Base-by-base conservation (phyloP, 92 coral and sea anemone species). In the Epizoanthus ramosus region DNA sequence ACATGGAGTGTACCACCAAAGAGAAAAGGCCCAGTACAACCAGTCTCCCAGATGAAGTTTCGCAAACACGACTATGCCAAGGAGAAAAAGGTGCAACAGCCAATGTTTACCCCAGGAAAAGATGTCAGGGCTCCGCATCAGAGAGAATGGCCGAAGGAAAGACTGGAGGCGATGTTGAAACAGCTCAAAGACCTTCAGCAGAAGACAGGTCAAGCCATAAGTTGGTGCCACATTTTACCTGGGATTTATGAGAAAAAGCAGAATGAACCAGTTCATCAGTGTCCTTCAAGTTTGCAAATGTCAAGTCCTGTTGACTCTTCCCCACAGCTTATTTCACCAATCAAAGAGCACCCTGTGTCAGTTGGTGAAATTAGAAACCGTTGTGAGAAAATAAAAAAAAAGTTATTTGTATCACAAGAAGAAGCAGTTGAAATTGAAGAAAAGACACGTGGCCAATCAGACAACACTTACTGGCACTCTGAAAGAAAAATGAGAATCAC, bases 1-100 rank as follows among this genome's bases (percentile, higher is more conserved):
- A 81, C 68, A 8, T 81, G 85, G 80, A 81, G 39, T 69, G 77
- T 81, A n/a, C 85, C 85, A 47, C 77, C 65, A 66, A 81, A 54
- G 75, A 67, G 79, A 81, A 81, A 67, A 21, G 67, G 73, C 39
- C 50, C 74, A 58, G 79, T 81, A 3, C 28, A 67, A 57, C 85
- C 79, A 63, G 47, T 80, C 60, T 68, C 63, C 7, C 50, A 33
- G 39, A 24, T 68, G 35, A 67, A 64, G 43, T 68, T 80, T 37
- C n/a, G 73, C 8, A 80, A 80, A 50, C 85, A 66, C 35, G 77
- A 80, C 73, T 80, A 80, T 80, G 16, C 43, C 35, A 80, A 80
- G 28, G 73, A 54, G 58, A 21, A 80, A 80, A 80, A 80, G 52
- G 58, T 18, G 63, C 74, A 37, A 13, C 71, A 63, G 59, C 28